Evolutionary conservation across 2,113 vertebrate genomes (phyloP).

Genomic region (Salvelinus fontinalis): DNA sequence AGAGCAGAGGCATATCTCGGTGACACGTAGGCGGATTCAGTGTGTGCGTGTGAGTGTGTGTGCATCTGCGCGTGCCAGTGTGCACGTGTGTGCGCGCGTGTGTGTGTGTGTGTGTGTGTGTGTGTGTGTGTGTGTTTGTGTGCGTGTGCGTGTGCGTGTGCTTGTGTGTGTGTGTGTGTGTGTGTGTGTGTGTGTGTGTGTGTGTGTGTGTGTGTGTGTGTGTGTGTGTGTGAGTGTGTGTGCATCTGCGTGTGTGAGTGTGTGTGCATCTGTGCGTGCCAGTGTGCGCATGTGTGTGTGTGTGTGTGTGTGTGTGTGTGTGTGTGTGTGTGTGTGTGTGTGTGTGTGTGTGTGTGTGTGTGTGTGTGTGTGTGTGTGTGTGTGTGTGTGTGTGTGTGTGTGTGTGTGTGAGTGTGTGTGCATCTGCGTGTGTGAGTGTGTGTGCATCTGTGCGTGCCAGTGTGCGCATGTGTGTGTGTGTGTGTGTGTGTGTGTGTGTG

Average conservation of each 20-base stretch:
- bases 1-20: neutral
- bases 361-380: neutral
- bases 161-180: neutral
- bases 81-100: neutral
- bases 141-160: no score
- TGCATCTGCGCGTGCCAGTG: no score
- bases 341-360: constrained; percentile 4
- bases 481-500: no score
- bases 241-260: neutral
- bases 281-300: no score
- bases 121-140: neutral
- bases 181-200: no score
- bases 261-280: no score
- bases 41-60: constrained; percentile 2
- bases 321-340: neutral
- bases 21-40: no score
- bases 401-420: constrained; percentile 1
- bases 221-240: neutral
- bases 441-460: no score
- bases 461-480: no score
- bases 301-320: neutral
- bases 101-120: no score
- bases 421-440: neutral
- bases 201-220: neutral
- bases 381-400: no score